Percentiles rank a stretch among this genome's conserved stretches.
Conservation (phyloP, 2,888 invertebrate genomes). For the Morinoia aosen region DNA sequence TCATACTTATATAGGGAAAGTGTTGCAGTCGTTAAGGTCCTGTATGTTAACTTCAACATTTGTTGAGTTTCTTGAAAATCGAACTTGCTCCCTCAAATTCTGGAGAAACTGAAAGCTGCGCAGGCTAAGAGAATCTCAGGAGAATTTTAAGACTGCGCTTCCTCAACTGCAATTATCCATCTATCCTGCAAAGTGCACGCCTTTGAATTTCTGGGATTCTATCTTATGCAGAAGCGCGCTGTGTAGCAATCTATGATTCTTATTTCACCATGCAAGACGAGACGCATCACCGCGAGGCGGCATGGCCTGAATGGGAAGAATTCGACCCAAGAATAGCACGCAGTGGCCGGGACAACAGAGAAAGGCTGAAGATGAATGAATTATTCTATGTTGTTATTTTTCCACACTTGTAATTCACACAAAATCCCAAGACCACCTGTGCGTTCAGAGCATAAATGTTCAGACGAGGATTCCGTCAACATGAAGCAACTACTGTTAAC, state of each 20-base stretch:
- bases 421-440: background rate
- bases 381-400: background rate
- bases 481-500: no score
- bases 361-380: background rate
- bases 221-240: background rate
- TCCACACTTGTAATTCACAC: background rate
- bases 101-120: background rate
- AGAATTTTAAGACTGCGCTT: background rate
- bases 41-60: background rate
- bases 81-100: background rate
- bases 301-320: background rate
- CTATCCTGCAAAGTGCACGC: background rate
- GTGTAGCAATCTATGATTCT: background rate
- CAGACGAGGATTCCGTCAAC: no score
- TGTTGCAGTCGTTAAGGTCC: no score
- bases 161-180: background rate
- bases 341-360: background rate
- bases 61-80: background rate
- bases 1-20: no score
- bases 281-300: background rate
- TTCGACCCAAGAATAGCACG: background rate
- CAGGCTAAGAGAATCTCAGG: background rate
- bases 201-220: background rate
- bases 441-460: no score
- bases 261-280: background rate